Conservation (phyloP, 2,888 invertebrate genomes). For the Lithophane ornitopus region DNA sequence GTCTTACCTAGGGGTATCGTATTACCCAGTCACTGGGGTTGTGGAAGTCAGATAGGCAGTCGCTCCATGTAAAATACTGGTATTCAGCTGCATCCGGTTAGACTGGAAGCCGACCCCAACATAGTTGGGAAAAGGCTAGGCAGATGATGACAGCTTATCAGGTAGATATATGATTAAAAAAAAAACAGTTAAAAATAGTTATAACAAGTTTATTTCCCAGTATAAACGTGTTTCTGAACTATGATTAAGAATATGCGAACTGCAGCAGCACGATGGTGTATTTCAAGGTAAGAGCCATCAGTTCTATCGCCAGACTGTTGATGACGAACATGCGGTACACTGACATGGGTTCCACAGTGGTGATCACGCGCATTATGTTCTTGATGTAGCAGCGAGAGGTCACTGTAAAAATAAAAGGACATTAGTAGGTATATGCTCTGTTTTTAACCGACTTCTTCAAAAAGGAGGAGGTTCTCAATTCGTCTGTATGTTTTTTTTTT, state of each 20-base stretch:
- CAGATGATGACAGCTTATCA: neutral
- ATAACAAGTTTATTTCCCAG: neutral
- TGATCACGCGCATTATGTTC: conserved; percentile 27
- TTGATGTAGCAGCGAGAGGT: conserved; percentile 14
- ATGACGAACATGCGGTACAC: conserved; percentile 30
- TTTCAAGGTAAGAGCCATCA: conserved; percentile 24
- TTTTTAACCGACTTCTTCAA: too few species aligned
- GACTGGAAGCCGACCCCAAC: too few species aligned
- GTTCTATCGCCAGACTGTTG: conserved; percentile 10
- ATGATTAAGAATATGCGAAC: conserved; percentile 9
- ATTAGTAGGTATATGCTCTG: neutral
- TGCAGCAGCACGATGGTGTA: conserved; percentile 28
- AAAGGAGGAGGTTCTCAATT: too few species aligned
- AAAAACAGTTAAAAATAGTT: neutral
- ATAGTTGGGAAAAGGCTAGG: too few species aligned
- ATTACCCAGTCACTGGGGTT: too few species aligned
- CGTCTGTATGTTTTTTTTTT: too few species aligned
- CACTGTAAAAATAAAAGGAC: conserved; percentile 9
- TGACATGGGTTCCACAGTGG: conserved; percentile 28
- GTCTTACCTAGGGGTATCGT: too few species aligned
- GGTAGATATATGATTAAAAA: neutral
- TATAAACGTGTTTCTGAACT: neutral
- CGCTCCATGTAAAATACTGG: too few species aligned
- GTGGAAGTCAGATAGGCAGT: too few species aligned
- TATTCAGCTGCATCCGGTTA: too few species aligned